A percentile compares a stretch with the other conserved stretches of the same genome.
Conservation (phyloP, 2,113 vertebrate genomes). For the Bos javanicus region DNA sequence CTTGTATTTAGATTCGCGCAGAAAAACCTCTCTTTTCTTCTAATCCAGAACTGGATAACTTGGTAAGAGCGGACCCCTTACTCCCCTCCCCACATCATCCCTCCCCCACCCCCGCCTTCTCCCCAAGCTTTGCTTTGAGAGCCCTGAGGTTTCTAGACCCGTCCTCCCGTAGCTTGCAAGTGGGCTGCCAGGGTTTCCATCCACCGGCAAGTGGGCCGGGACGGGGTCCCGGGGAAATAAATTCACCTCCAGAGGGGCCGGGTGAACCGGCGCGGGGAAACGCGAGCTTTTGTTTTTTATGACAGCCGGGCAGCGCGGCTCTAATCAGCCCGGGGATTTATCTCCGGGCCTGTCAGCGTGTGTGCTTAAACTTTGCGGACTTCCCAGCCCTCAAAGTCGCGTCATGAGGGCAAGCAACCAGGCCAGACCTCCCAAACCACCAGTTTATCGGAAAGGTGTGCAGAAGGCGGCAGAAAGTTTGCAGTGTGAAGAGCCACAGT, state of each 20-base stretch:
- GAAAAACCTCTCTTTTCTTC: slow-evolving; percentile 99
- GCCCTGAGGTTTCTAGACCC: neutral
- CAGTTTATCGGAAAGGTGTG: slow-evolving; percentile 53
- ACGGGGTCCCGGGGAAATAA: slow-evolving; percentile 62
- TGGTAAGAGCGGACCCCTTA: slow-evolving; percentile 89
- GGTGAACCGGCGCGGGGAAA: slow-evolving; percentile 55
- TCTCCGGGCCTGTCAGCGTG: slow-evolving; percentile 76
- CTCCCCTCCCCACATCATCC: neutral
- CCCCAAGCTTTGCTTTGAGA: slow-evolving; percentile 19
- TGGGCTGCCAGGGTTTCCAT: slow-evolving; percentile 32
- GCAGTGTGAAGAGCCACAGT: slow-evolving; percentile 50
- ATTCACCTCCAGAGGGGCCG: slow-evolving; percentile 49
- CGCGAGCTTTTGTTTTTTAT: slow-evolving; percentile 76
- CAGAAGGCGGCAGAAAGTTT: slow-evolving; percentile 25
- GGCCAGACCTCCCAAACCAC: neutral
- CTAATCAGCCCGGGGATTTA: slow-evolving; percentile 79
- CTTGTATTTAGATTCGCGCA: slow-evolving; percentile 94
- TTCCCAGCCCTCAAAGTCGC: slow-evolving; percentile 60
- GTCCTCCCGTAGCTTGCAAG: neutral
- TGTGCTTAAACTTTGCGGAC: slow-evolving; percentile 66
- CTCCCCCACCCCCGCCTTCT: neutral
- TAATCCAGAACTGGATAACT: slow-evolving; percentile 99
- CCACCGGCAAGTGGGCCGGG: slow-evolving; percentile 32
- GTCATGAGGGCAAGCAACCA: neutral
- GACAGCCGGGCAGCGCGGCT: slow-evolving; percentile 71